phyloP scores from a whole-genome alignment of 2,797 vertebrate genomes.

The Acanthis flammea region DNA sequence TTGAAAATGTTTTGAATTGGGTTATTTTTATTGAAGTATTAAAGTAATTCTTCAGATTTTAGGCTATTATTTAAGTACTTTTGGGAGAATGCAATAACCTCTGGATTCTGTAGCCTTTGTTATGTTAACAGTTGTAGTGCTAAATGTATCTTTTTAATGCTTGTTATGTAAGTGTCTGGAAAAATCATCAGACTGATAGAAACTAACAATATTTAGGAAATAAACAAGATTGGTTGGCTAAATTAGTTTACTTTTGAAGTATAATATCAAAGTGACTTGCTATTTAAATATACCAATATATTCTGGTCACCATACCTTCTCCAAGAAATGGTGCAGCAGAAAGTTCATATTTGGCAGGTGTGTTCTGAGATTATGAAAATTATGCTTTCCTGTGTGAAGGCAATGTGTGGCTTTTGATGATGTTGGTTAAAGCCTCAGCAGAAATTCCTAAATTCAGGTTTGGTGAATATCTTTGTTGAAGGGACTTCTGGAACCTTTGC shows the following conservation, averaged over 20 bases:
- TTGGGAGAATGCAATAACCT: constrained; percentile 83
- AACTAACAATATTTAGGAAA: constrained; percentile 70
- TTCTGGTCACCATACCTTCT: background rate
- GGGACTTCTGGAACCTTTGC: background rate
- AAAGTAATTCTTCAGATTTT: constrained; percentile 99
- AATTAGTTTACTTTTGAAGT: constrained; percentile 61
- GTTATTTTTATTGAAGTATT: constrained; percentile 99
- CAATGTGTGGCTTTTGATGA: background rate
- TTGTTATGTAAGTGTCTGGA: constrained; percentile 65
- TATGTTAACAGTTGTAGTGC: constrained; percentile 71
- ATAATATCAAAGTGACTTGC: constrained; percentile 13
- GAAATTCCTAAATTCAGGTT: background rate
- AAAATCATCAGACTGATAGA: constrained; percentile 60
- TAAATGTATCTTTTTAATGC: constrained; percentile 76
- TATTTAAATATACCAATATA: constrained; percentile 28
- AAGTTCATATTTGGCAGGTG: background rate
- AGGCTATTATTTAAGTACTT: constrained; percentile 93
- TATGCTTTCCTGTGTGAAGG: background rate
- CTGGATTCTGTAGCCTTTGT: constrained; percentile 77
- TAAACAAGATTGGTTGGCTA: constrained; percentile 70
- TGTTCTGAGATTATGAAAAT: background rate
- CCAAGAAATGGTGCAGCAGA: background rate
- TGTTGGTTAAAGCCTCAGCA: background rate
- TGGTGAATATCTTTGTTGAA: background rate
- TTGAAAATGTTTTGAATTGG: constrained; percentile 96